Evolutionary conservation across 2,888 invertebrate species (phyloP), one percentile per base, ranked within the genome.

Genomic region (Galerucella pusilla): DNA sequence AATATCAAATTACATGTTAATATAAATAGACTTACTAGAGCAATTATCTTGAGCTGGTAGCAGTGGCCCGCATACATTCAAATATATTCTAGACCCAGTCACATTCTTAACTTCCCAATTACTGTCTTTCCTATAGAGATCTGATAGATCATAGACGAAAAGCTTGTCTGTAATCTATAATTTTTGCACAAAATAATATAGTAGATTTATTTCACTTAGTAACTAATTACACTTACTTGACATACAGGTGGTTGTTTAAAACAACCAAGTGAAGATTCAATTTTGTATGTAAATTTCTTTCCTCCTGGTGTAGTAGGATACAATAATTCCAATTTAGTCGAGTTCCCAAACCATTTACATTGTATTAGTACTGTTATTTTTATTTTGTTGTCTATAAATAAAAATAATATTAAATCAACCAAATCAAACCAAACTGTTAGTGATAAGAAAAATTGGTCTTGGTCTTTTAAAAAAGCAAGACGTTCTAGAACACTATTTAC

Each of bases 61-160:
- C 49, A 80, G 69, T 11, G 81, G 77, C 28, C 82, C 83, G 73
- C 84, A 84, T 16, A 81, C 78, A 80, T 81, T 81, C 65, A 73
- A 75, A 80, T 64, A 45, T 64, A 64, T 64, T 35, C 35, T 61
- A 35, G 61, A 35, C 14, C 35, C 28, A 35, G 12, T 61, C 11
- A 35, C 9, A 5, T 61, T 60, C 14, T 20, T 1, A 61, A 61
- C 35, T 61, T 61, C 61, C 28, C 28, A 28, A 61, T 35, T 14
- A n/a, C 35, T n/a, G 6, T 61, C n/a, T 28, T 28, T 12, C 28
- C 16, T n/a, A 35, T 61, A 61, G 6, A 61, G 35, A 14, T 35
- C 35, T 35, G 35, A 35, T 5, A 61, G 35, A 61, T 61, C 16
- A 9, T 35, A 61, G 14, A 35, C 11, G 12, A n/a, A 61, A 35